Base-by-base conservation (phyloP, 2,888 invertebrate genomes). In the Gymnoscelis rufifasciata region DNA sequence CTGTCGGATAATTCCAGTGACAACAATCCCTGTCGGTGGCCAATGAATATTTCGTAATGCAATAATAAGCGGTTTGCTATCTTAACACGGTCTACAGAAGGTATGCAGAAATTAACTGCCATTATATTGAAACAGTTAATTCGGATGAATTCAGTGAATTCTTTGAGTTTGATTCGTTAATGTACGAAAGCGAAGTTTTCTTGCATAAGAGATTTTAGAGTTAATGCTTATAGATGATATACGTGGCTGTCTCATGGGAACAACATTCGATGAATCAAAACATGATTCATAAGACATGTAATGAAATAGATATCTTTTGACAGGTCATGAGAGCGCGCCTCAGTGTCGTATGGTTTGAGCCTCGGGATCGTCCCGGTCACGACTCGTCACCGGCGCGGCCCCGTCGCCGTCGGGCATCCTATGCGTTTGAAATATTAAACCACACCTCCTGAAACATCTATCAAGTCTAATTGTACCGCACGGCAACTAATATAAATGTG, bases 11-110 rank as follows among this genome's bases (percentile, higher is more conserved):
- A 81, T 77, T 60, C 67, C 68, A 75, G 81, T 81, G 83, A 81
- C 81, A 83, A 83, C 77, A 79, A 76, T 76, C 77, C 66, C 56
- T 68, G 72, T 67, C 63, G 74, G 78, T 78, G 75, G 76, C 67
- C 77, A 70, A 80, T 84, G 82, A 81, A 84, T 83, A 83, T 79
- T 83, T 80, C 80, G 83, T 82, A 69, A 60, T 65, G 56, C 63
- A n/a, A 72, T 79, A 82, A 80, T 80, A 59, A 66, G 50, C 68
- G 26, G 69, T 71, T 78, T 76, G 71, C 59, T 30, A 38, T 41
- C 45, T 31, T 35, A 43, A 50, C 49, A 45, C 36, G 42, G 39
- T 45, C 50, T 29, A 45, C 41, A 50, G 42, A 38, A 43, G 38
- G 50, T 50, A 43, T 36, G 27, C 42, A 39, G 45, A 46, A 45